Conservation (phyloP, 2,113 vertebrate genomes). For the Ia io region DNA sequence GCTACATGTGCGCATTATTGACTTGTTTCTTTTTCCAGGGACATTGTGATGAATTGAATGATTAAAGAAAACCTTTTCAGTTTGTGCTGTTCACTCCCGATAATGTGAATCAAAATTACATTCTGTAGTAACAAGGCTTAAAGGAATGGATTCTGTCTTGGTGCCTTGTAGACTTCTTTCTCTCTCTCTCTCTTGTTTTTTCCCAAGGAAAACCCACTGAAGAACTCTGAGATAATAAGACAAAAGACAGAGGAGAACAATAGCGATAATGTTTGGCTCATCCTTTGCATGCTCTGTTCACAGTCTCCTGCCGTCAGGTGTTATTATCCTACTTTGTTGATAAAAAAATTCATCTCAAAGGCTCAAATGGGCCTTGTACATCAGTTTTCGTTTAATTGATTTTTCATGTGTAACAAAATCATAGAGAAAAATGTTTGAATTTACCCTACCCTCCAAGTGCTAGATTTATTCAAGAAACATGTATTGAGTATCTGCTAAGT, state of each 20-base stretch:
- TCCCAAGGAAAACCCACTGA: background rate
- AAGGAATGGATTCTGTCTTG: conserved; percentile 22
- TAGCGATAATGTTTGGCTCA: background rate
- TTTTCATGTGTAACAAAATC: conserved; percentile 9
- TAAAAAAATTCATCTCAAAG: conserved; percentile 47
- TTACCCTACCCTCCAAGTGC: background rate
- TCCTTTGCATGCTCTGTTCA: background rate
- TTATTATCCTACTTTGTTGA: background rate
- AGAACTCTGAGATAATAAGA: conserved; percentile 24
- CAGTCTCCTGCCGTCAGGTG: background rate
- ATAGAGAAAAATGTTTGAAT: conserved; percentile 27
- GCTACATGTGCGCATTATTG: conserved; percentile 30
- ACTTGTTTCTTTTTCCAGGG: background rate
- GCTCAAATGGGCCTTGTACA: background rate
- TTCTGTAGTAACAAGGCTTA: conserved; percentile 14
- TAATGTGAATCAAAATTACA: conserved; percentile 51
- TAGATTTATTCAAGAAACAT: background rate
- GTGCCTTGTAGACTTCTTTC: background rate
- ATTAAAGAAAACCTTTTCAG: conserved; percentile 56
- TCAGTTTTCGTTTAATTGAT: conserved; percentile 5
- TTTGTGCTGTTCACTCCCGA: conserved; percentile 29
- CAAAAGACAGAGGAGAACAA: background rate
- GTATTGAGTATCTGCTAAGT: background rate
- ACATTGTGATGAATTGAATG: conserved; percentile 48
- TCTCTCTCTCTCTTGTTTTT: background rate